Percentiles rank a stretch among this genome's conserved stretches.
Conservation (phyloP, 2,797 vertebrate species). For the Odontamblyopus lacepedii region DNA sequence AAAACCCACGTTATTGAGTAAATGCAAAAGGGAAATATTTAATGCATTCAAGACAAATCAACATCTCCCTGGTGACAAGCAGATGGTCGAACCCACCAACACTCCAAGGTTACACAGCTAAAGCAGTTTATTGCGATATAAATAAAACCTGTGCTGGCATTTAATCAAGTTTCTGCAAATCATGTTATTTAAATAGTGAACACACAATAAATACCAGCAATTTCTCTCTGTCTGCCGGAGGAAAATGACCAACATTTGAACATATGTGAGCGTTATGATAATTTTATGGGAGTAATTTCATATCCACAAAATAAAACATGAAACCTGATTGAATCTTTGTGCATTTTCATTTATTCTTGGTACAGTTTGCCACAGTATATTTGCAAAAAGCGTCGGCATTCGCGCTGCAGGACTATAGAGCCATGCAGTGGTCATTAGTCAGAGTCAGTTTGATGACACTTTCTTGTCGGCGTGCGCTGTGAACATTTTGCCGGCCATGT, state of each 20-base stretch:
- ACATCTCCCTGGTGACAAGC: no score
- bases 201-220: no score
- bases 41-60: no score
- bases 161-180: no score
- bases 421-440: constrained; percentile 42
- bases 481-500: constrained; percentile 32
- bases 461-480: constrained; percentile 38
- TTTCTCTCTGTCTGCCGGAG: no score
- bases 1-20: no score
- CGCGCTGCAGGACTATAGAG: constrained; percentile 13
- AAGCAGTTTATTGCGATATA: no score
- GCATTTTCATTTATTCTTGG: not conserved
- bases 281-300: not conserved
- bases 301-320: not conserved
- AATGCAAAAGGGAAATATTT: no score
- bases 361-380: not conserved
- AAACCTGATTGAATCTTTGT: not conserved
- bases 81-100: no score
- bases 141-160: no score
- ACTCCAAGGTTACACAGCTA: no score
- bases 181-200: no score
- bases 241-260: not conserved
- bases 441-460: constrained; percentile 21
- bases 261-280: not conserved
- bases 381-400: constrained; percentile 18